These are phyloP conservation scores for Drosophila fuyamai DNA, from an alignment of 1,140 invertebrate genomes.

Conservation along the genomic window DNA sequence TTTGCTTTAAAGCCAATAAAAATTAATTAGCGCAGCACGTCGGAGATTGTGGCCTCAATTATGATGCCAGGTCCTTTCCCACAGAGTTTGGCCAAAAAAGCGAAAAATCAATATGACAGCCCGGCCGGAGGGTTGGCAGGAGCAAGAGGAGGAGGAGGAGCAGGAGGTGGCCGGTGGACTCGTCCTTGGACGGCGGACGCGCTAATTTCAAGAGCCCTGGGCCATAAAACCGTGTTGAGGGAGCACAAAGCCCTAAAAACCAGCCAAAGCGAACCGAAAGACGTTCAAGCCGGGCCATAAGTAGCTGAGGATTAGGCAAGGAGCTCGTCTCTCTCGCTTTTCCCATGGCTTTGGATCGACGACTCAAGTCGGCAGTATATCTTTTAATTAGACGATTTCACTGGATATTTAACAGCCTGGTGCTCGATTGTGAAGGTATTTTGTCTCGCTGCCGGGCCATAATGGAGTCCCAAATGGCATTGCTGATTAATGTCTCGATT, in stretches of 20 bases:
- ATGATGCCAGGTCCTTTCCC: conserved; percentile 38
- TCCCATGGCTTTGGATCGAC: conserved; percentile 8
- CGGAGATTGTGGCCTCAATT: conserved; percentile 65
- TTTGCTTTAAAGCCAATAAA: conserved; percentile 67
- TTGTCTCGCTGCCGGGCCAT: conserved; percentile 16
- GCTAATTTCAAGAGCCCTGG: conserved; percentile 60
- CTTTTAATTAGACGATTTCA: conserved; percentile 61
- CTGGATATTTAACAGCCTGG: conserved; percentile 46
- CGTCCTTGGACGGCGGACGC: conserved; percentile 48
- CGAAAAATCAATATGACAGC: conserved; percentile 62
- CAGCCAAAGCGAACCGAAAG: conserved; percentile 51
- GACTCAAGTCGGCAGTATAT: conserved; percentile 46
- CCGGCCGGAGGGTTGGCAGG: neutral
- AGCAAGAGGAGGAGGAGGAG: neutral
- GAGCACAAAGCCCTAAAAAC: conserved; percentile 60
- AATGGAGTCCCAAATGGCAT: conserved; percentile 42
- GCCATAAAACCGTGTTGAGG: conserved; percentile 58
- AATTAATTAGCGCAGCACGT: conserved; percentile 64
- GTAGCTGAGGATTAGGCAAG: conserved; percentile 54
- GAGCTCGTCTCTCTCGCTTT: conserved; percentile 7
- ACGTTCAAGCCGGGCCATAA: conserved; percentile 52
- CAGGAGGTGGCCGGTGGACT: conserved; percentile 3
- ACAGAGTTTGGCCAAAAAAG: conserved; percentile 30
- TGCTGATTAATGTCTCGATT: conserved; percentile 50
- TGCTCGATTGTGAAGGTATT: conserved; percentile 45